Evolutionary conservation across 2,797 vertebrate genomes (phyloP), one percentile per base, ranked within the genome.

Genomic region (Darevskia nairensis): DNA sequence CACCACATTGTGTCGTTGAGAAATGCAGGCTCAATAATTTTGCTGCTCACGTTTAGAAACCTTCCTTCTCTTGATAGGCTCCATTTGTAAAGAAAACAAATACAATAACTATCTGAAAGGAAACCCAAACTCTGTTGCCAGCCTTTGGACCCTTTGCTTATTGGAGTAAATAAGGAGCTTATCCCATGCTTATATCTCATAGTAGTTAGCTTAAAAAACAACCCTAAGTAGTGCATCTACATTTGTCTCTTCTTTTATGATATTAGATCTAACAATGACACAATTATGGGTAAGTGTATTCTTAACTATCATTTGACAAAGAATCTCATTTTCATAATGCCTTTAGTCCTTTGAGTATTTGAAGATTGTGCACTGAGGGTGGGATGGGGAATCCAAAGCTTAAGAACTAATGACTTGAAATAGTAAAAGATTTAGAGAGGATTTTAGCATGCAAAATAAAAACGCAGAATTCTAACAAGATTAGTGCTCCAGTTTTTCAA

Each of bases 261-360:
- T 83, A 11, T 50, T 64, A 64, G 27, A 17, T 61, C 8, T 74
- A 2, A 55, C 50, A 55, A 55, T 35, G 39, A 66, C 6, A 76
- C 55, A 9, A 74, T 81, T 84, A n/a, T 13, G 2, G 77, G 25
- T 85, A 4, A 13, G 89, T 78, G 35, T 89, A 75, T 46, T 13
- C 84, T 89, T 86, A 68, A 80, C 69, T 81, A 8, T 17, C 50
- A 93, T 29, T 77, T 79, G 91, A 89, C 69, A 85, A 3, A 86
- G 84, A 75, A 82, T 89, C 23, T 89, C 80, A 91, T 41, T 71
- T 90, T 6, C 68, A 87, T 90, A 77, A 3, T 83, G 32, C 10
- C 3, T 75, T 44, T 7, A 86, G 61, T 80, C 32, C 6, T 92
- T 84, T 74, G 86, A 25, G n/a, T 84, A 85, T 87, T 86, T 86